phyloP scores from a whole-genome alignment of 2,113 vertebrate species.

The Erpornis zantholeuca region DNA sequence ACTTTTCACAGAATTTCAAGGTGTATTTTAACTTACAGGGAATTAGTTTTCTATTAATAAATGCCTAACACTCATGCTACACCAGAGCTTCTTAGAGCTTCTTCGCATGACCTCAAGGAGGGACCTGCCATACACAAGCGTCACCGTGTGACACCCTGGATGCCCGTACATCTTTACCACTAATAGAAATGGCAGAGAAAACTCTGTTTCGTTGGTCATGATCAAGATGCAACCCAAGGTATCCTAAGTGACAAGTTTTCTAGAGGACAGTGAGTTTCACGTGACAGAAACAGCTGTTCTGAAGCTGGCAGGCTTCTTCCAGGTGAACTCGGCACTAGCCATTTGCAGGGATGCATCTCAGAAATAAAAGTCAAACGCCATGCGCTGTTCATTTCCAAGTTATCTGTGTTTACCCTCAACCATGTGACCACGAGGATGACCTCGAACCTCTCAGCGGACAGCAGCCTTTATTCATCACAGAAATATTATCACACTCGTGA shows the following conservation, averaged over 20 bases:
- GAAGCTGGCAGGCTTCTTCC: background rate
- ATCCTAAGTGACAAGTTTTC: background rate
- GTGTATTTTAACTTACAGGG: background rate
- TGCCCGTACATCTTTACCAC: rapidly evolving
- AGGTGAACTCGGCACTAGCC: background rate
- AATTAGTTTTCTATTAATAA: background rate
- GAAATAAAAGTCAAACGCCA: background rate
- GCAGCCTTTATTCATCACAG: background rate
- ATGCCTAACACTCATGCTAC: background rate
- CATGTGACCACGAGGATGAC: background rate
- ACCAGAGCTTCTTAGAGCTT: background rate
- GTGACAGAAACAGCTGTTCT: background rate
- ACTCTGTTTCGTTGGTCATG: background rate
- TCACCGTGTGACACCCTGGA: rapidly evolving
- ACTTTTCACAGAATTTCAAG: background rate
- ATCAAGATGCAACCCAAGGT: background rate
- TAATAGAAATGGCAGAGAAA: rapidly evolving
- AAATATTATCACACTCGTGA: background rate
- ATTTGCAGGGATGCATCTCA: background rate
- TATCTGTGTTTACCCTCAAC: background rate
- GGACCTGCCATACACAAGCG: rapidly evolving
- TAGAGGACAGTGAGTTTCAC: rapidly evolving
- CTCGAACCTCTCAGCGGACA: background rate
- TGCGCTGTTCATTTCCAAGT: background rate
- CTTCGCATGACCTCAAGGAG: background rate